Conservation (phyloP, 2,797 vertebrate species). For the Leontocebus nigricollis region DNA sequence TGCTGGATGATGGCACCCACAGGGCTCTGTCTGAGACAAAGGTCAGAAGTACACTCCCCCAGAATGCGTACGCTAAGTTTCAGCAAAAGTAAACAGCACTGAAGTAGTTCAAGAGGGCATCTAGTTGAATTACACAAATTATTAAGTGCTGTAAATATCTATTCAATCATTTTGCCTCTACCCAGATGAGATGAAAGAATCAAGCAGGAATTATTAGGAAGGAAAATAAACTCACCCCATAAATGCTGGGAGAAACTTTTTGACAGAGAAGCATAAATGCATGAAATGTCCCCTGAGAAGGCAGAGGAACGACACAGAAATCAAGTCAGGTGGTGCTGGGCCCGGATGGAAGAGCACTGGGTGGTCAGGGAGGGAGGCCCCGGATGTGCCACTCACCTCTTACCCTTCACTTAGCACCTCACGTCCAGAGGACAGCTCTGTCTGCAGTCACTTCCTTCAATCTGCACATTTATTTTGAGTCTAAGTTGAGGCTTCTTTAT, state of each 20-base stretch:
- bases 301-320: neutral
- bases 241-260: neutral
- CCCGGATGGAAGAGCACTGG: neutral
- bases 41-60: neutral
- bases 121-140: conserved; percentile 47
- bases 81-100: conserved; percentile 53
- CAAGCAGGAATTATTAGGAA: conserved; percentile 7
- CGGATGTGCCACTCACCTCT: no score
- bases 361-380: no score
- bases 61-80: neutral
- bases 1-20: no score
- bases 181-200: conserved; percentile 16
- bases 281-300: neutral
- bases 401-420: accelerated
- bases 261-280: neutral
- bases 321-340: neutral
- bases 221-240: conserved; percentile 32
- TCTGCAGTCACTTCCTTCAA: neutral
- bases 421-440: accelerated
- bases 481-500: no score
- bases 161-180: conserved; percentile 44
- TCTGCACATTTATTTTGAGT: neutral
- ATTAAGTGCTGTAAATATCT: conserved; percentile 18
- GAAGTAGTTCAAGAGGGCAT: conserved; percentile 4
- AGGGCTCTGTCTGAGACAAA: neutral